Evolutionary conservation across 1,140 invertebrate species (phyloP).

Genomic region (Eurosta solidaginis): DNA sequence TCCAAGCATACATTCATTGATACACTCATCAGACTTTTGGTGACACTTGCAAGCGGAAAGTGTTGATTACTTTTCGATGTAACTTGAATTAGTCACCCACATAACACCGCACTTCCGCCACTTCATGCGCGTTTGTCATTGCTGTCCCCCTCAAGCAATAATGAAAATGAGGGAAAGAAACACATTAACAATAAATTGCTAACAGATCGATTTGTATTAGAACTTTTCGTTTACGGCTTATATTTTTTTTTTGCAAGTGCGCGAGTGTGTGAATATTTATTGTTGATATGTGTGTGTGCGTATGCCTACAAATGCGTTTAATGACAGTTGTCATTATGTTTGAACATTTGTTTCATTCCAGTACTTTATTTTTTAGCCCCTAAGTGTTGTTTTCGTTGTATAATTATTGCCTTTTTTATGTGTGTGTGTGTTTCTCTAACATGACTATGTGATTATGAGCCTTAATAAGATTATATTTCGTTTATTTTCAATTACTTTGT

Average conservation of each 20-base stretch:
- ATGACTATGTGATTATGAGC: conserved; percentile 9
- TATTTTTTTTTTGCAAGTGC: too few species aligned
- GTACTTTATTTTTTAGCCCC: background rate
- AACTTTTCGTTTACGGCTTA: background rate
- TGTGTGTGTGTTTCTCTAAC: background rate
- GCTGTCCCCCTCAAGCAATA: background rate
- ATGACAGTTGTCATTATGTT: conserved; percentile 4
- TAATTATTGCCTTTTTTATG: too few species aligned
- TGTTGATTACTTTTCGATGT: background rate
- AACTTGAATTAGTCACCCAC: background rate
- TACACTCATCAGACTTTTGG: too few species aligned
- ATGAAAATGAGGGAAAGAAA: background rate
- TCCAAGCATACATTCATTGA: background rate
- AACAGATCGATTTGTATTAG: background rate
- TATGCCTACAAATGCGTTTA: background rate
- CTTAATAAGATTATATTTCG: conserved; percentile 15
- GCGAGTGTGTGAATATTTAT: background rate
- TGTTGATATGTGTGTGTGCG: background rate
- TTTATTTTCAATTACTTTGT: conserved; percentile 21
- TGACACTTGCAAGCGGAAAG: conserved; percentile 10
- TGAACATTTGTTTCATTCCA: background rate
- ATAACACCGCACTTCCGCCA: background rate
- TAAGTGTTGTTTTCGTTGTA: background rate
- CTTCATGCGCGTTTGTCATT: background rate
- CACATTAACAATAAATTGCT: background rate